phyloP scores from a whole-genome alignment of 2,888 invertebrate species.

The Thysanoteuthis rhombus region DNA sequence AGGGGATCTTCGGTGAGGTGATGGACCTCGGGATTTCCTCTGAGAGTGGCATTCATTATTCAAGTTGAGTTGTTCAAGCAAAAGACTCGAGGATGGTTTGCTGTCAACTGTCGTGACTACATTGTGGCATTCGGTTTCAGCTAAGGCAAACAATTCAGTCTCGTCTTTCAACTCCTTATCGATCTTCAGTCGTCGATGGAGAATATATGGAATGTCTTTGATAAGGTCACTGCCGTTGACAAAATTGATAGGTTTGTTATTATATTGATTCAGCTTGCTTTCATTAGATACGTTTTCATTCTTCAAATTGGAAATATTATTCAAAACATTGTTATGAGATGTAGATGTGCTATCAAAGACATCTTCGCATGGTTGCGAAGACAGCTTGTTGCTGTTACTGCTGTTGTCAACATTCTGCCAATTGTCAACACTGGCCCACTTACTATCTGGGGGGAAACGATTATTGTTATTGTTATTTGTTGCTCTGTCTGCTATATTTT shows the following conservation, averaged over 20 bases:
- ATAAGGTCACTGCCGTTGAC: slow-evolving; percentile 48
- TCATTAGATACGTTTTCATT: neutral
- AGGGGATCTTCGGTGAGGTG: slow-evolving; percentile 39
- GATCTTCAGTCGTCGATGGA: slow-evolving; percentile 51
- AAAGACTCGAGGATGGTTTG: slow-evolving; percentile 33
- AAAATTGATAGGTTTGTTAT: slow-evolving; percentile 31
- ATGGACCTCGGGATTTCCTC: slow-evolving; percentile 35
- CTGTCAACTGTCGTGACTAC: slow-evolving; percentile 23
- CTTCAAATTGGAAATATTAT: neutral
- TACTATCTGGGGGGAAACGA: neutral
- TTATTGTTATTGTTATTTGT: neutral
- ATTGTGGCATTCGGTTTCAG: neutral
- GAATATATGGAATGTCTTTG: slow-evolving; percentile 65
- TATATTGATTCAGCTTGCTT: neutral
- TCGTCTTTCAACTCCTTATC: slow-evolving; percentile 39
- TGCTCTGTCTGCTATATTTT: neutral
- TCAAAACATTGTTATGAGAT: neutral
- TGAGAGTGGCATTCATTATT: slow-evolving; percentile 29
- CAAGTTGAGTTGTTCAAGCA: neutral
- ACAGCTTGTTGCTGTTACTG: neutral
- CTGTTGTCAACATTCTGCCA: neutral
- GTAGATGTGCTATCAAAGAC: neutral
- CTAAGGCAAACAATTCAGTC: slow-evolving; percentile 38
- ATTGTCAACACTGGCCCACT: neutral
- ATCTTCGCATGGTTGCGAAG: neutral